Base-by-base conservation (phyloP, 1,140 invertebrate genomes). In the Pseudachorutes palmiensis region DNA sequence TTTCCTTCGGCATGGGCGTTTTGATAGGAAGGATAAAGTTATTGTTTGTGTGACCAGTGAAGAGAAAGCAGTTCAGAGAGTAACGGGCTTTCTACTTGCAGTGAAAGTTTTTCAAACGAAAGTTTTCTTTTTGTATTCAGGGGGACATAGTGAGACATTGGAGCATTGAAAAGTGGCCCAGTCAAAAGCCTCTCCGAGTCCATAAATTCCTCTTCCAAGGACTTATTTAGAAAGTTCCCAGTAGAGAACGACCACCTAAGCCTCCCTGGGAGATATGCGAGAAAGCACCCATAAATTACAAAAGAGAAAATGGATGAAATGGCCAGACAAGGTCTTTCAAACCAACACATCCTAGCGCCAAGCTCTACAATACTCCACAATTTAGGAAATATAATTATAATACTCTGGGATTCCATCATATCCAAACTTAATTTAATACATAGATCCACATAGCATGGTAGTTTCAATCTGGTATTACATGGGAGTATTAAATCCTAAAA, bases 181-280 rank as follows among this genome's bases (percentile, higher is more conserved):
- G 51, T 55, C 51, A 55, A 55, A 55, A 55, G 51, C 51, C 24
- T 55, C 51, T 55, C 51, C 51, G 9, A 55, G 51, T 55, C 51
- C 24, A 55, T 55, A 55, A 55, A 55, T 55, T 55, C 51, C 51
- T 16, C 51, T 55, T 55, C 51, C 51, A 55, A 5, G 51, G 51
- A 55, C 51, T 55, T 55, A 55, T 55, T 55, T 55, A 55, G 51
- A 24, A 55, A n/a, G 14, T 55, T 55, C 51, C 14, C 12, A 55
- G 24, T 19, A 24, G 51, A 22, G 24, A 55, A 55, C 9, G 51
- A 26, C 51, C 51, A 55, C 51, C 51, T 55, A 55, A 55, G 51
- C 51, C 51, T 55, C 51, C 5, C 12, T 14, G 9, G 24, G 51
- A 45, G 51, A 55, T 55, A 55, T 45, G 36, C 36, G 36, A 19